Conservation (phyloP, 2,888 invertebrate species). For the Geotrupes spiniger region DNA sequence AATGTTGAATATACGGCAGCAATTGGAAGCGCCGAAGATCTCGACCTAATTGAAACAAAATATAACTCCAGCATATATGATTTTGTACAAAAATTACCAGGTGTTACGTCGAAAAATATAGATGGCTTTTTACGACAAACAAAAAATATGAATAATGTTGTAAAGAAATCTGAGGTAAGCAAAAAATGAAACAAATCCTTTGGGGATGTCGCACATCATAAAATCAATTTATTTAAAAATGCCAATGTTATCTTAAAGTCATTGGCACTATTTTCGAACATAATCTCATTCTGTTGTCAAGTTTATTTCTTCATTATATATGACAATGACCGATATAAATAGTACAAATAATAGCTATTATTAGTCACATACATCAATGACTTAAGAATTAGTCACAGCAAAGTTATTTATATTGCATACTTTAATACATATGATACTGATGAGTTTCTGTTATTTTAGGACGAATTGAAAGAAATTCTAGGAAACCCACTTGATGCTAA, state of each 20-base stretch:
- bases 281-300: no score
- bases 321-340: no score
- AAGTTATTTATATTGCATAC: no score
- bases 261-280: no score
- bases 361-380: no score
- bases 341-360: no score
- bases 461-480: constrained; percentile 67
- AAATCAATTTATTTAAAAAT: no score
- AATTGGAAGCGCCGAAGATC: constrained; percentile 64
- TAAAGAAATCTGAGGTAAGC: constrained; percentile 31
- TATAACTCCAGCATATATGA: constrained; percentile 63
- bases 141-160: constrained; percentile 62
- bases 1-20: constrained; percentile 68
- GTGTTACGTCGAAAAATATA: constrained; percentile 84
- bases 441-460: constrained; percentile 59
- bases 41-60: constrained; percentile 53
- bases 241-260: no score
- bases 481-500: constrained; percentile 71
- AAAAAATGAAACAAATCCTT: constrained; percentile 10
- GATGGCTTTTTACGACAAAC: constrained; percentile 72
- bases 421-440: no score
- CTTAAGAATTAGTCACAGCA: no score
- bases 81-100: constrained; percentile 80
- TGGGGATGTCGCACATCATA: no score
- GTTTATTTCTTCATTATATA: no score